A percentile compares a stretch with the other conserved stretches of the same genome.
Evolutionary conservation across 2,888 invertebrate species (phyloP).

Genomic region (Pseudococcus viburni): DNA sequence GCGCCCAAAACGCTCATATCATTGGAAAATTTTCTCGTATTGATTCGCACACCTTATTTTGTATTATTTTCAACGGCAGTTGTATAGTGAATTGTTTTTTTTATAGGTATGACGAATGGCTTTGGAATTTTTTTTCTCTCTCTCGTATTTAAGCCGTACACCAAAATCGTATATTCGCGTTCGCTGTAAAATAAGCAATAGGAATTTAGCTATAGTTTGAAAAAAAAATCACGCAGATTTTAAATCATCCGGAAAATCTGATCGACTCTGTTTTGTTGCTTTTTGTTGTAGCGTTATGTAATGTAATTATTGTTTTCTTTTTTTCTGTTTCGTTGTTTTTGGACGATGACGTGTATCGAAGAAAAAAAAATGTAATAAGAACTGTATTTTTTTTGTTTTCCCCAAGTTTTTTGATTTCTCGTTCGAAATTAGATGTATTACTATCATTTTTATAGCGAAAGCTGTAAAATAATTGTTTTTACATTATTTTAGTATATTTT

Average conservation of each 20-base stretch:
- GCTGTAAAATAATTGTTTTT: conserved; percentile 59
- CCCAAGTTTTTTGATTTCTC: neutral
- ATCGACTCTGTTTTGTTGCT: neutral
- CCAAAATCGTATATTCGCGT: conserved; percentile 24
- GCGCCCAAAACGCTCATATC: conserved; percentile 51
- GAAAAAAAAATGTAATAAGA: neutral
- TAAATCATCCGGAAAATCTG: neutral
- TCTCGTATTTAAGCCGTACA: neutral
- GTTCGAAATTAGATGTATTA: conserved; percentile 32
- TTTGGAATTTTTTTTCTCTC: neutral
- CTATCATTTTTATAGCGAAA: conserved; percentile 57
- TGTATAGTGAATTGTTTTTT: neutral
- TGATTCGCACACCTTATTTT: conserved; percentile 20
- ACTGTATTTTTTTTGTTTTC: neutral
- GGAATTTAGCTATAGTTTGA: neutral
- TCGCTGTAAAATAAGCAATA: conserved; percentile 34
- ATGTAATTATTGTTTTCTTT: neutral
- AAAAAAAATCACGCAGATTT: neutral
- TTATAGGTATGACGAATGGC: neutral
- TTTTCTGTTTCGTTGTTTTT: neutral
- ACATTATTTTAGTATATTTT: conserved; percentile 65
- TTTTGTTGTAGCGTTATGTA: conserved; percentile 13
- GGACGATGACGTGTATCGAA: neutral
- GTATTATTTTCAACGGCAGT: conserved; percentile 34
- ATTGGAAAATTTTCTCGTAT: conserved; percentile 24